Evolutionary conservation across 2,888 invertebrate genomes (phyloP).

Genomic region (Drosophila subquinaria): DNA sequence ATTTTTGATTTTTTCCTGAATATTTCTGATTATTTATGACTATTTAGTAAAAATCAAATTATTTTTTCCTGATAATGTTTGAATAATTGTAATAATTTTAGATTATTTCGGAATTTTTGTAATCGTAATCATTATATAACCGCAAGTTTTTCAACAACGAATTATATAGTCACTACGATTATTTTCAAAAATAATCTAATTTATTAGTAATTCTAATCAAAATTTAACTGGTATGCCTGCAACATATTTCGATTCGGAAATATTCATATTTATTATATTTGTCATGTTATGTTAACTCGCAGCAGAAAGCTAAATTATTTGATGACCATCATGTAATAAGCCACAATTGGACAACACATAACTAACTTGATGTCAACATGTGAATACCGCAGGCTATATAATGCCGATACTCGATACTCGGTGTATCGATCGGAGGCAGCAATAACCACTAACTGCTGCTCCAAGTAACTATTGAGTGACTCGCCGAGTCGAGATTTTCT

Average conservation of each 20-base stretch:
- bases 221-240: too few species aligned
- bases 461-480: slow-evolving; percentile 52
- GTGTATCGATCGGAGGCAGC: slow-evolving; percentile 27
- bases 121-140: too few species aligned
- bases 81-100: too few species aligned
- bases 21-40: too few species aligned
- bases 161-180: too few species aligned
- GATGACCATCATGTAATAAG: slow-evolving; percentile 29
- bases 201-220: too few species aligned
- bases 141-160: too few species aligned
- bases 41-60: too few species aligned
- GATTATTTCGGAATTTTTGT: too few species aligned
- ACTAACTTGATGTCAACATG: slow-evolving; percentile 36
- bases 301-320: slow-evolving; percentile 16
- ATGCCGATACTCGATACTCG: slow-evolving; percentile 33
- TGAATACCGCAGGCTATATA: slow-evolving; percentile 36
- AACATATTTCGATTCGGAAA: background rate
- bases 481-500: slow-evolving; percentile 50
- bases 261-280: slow-evolving; percentile 7
- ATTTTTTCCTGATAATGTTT: too few species aligned
- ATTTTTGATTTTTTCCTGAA: too few species aligned
- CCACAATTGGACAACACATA: slow-evolving; percentile 36
- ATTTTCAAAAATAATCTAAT: too few species aligned
- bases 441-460: slow-evolving; percentile 43
- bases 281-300: slow-evolving; percentile 6